phyloP scores from a whole-genome alignment of 1,140 invertebrate genomes.

The Thaumatotibia leucotreta region DNA sequence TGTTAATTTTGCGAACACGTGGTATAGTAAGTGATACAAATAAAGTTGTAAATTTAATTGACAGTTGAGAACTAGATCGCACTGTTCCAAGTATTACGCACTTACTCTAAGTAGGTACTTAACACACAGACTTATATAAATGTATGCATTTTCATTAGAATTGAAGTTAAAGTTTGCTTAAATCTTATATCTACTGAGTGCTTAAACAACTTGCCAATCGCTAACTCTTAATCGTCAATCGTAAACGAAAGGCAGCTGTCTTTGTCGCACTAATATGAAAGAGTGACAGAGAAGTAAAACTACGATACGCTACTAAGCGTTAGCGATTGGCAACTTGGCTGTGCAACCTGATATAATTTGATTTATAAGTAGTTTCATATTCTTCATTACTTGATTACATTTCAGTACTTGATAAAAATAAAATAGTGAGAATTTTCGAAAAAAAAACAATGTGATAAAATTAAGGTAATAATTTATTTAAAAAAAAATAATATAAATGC shows the following conservation, averaged over 20 bases:
- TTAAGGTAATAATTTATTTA: background rate
- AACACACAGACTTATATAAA: too few species aligned
- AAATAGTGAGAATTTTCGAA: background rate
- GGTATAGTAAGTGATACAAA: slow-evolving; percentile 10
- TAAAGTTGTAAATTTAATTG: background rate
- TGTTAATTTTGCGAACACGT: slow-evolving; percentile 1
- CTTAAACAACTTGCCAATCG: too few species aligned
- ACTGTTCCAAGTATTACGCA: background rate
- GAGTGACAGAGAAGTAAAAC: too few species aligned
- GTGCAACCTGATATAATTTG: too few species aligned
- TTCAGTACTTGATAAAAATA: background rate
- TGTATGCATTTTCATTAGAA: background rate
- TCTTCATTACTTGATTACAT: background rate
- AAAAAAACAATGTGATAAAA: background rate
- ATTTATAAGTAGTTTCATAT: background rate
- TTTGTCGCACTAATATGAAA: too few species aligned
- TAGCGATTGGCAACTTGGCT: too few species aligned
- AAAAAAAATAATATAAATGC: background rate
- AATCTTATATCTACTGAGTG: too few species aligned
- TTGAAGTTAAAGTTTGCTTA: too few species aligned
- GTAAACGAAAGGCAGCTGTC: too few species aligned
- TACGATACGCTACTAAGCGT: too few species aligned
- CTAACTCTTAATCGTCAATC: too few species aligned
- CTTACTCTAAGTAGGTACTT: background rate
- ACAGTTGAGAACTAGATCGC: background rate